Evolutionary conservation across 2,888 invertebrate species (phyloP), one percentile per base, ranked within the genome.

Genomic region (Argyresthia albistria): DNA sequence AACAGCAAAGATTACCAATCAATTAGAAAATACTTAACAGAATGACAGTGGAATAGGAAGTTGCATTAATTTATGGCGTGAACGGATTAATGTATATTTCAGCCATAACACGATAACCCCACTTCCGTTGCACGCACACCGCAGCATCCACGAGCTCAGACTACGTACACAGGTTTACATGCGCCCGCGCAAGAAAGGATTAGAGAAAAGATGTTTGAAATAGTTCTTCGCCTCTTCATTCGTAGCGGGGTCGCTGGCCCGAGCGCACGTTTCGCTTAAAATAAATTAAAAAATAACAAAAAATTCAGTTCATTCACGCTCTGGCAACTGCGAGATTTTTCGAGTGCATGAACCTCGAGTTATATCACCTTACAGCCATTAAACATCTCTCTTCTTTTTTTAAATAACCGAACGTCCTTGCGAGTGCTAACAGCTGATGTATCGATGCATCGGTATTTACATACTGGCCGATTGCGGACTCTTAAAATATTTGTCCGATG

Each of bases 201-300:
- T 80, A 81, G 80, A 81, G 80, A 78, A 80, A 80, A 82, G 76
- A 80, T 80, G 70, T 78, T 83, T 83, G 83, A 80, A 83, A 83
- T 81, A 83, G 81, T 83, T 83, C 80, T 82, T 70, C 63, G 73
- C 59, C 76, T 77, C 75, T 76, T 81, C 86, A 87, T 83, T 87
- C 84, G 86, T 68, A 65, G 80, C 69, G 66, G 74, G 69, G 86
- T 67, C 62, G 67, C 76, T 81, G 76, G 63, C 64, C 68, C 56
- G 79, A 67, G 76, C 82, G 82, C 80, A 76, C 84, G 82, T 74
- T 42, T 39, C 35, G 6, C 12, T 35, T 10, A 7, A 9, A 35
- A 25, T 25, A 60, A 64, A 57, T 25, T 25, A 63, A 62, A 69
- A 72, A 73, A 68, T 70, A 68, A 66, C 64, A 67, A 64, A 11